These are phyloP conservation scores for Martes martes DNA, from an alignment of 2,113 vertebrate genomes.

Conservation along the genomic window DNA sequence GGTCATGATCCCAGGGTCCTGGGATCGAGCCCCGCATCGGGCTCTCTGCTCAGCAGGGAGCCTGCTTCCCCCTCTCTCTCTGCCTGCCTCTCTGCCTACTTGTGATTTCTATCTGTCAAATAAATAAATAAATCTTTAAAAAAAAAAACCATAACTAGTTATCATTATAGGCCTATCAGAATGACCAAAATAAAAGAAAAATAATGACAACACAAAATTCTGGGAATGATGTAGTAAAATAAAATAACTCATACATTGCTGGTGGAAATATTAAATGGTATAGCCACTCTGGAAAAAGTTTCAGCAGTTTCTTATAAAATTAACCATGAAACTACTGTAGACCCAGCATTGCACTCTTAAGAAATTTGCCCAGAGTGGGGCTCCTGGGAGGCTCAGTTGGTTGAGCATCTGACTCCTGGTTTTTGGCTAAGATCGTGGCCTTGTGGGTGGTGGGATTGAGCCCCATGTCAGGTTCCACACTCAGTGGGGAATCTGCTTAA, in stretches of 20 bases:
- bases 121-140: too few relatives aligned
- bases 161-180: background rate
- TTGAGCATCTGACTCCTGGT: background rate
- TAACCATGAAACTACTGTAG: background rate
- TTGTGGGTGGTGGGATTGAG: background rate
- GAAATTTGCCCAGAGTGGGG: background rate
- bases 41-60: too few relatives aligned
- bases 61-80: too few relatives aligned
- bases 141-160: background rate
- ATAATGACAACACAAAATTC: background rate
- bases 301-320: background rate
- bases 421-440: background rate
- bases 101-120: too few relatives aligned
- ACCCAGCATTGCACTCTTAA: background rate
- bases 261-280: background rate
- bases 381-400: background rate
- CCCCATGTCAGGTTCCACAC: background rate
- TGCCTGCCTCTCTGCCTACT: too few relatives aligned
- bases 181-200: background rate
- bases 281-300: background rate
- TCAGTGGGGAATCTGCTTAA: background rate
- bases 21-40: too few relatives aligned
- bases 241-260: background rate
- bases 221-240: background rate
- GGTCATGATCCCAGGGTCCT: too few relatives aligned